Percentiles rank a stretch among this genome's conserved stretches.
phyloP scores from a whole-genome alignment of 1,140 invertebrate genomes.

The Cecropterus lyciades region DNA sequence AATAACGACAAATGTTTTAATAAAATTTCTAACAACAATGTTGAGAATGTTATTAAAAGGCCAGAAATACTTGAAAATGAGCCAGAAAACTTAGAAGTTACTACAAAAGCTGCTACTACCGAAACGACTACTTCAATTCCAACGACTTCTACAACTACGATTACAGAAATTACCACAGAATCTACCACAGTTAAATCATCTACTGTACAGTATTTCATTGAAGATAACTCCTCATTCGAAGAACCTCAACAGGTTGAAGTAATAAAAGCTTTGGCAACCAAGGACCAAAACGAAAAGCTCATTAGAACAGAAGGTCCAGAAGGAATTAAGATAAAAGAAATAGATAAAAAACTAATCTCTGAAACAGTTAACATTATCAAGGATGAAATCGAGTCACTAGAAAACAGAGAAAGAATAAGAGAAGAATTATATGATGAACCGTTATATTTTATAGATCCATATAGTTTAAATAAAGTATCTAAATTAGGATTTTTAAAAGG shows the following conservation, averaged over 20 bases:
- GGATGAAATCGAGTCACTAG: no score
- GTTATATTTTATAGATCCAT: neutral
- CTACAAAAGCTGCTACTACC: no score
- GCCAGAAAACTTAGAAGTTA: neutral
- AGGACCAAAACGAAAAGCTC: slow-evolving; percentile 5
- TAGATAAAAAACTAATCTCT: no score
- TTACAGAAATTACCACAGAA: no score
- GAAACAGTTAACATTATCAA: no score
- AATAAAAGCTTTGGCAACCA: slow-evolving; percentile 17
- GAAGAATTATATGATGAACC: slow-evolving; percentile 1
- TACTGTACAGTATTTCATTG: neutral
- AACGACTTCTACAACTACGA: no score
- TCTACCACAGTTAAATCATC: neutral
- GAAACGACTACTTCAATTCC: no score
- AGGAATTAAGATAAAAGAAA: no score
- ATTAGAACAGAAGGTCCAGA: no score
- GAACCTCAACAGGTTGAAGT: neutral
- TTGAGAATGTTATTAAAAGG: neutral
- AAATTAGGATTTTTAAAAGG: slow-evolving; percentile 39
- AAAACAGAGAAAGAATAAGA: neutral
- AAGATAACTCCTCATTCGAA: neutral
- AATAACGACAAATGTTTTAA: no score
- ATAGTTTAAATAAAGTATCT: slow-evolving; percentile 18
- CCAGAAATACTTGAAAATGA: neutral
- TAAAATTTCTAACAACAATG: neutral